A percentile compares a stretch with the other conserved stretches of the same genome.
phyloP scores from a whole-genome alignment of 1,140 invertebrate genomes.

The Limonius californicus region DNA sequence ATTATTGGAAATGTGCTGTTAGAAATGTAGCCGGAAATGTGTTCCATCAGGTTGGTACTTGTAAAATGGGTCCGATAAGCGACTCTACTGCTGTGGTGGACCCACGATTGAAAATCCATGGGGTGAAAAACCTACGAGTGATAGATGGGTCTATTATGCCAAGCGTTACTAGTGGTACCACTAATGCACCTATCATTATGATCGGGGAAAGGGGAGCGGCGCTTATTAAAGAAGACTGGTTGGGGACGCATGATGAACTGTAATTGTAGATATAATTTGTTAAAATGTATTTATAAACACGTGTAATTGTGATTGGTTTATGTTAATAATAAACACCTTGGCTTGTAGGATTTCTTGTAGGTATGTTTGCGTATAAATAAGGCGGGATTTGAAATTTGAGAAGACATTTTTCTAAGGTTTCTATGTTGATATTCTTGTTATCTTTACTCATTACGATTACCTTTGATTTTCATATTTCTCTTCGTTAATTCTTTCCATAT shows the following conservation, averaged over 20 bases:
- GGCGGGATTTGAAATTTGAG: too few relatives aligned
- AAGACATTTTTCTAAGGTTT: too few relatives aligned
- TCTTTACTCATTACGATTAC: too few relatives aligned
- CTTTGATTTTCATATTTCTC: too few relatives aligned
- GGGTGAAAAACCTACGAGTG: slow-evolving; percentile 58
- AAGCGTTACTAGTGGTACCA: slow-evolving; percentile 62
- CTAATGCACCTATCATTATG: slow-evolving; percentile 69
- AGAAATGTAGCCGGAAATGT: slow-evolving; percentile 59
- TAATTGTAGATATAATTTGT: slow-evolving; percentile 2
- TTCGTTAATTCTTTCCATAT: too few relatives aligned
- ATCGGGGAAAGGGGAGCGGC: slow-evolving; percentile 71
- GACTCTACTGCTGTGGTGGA: slow-evolving; percentile 58
- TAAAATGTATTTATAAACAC: too few relatives aligned
- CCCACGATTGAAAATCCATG: slow-evolving; percentile 47
- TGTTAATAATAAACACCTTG: too few relatives aligned
- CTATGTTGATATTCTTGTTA: too few relatives aligned
- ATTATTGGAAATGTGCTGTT: slow-evolving; percentile 64
- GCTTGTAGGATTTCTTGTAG: too few relatives aligned
- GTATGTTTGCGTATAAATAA: too few relatives aligned
- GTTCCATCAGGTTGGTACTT: slow-evolving; percentile 58
- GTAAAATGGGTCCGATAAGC: slow-evolving; percentile 56
- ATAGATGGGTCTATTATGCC: slow-evolving; percentile 77
- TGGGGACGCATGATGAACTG: slow-evolving; percentile 14
- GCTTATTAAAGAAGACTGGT: slow-evolving; percentile 58
- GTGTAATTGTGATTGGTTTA: too few relatives aligned